phyloP scores from a whole-genome alignment of 1,140 invertebrate genomes.

The Rhopalosiphum padi region DNA sequence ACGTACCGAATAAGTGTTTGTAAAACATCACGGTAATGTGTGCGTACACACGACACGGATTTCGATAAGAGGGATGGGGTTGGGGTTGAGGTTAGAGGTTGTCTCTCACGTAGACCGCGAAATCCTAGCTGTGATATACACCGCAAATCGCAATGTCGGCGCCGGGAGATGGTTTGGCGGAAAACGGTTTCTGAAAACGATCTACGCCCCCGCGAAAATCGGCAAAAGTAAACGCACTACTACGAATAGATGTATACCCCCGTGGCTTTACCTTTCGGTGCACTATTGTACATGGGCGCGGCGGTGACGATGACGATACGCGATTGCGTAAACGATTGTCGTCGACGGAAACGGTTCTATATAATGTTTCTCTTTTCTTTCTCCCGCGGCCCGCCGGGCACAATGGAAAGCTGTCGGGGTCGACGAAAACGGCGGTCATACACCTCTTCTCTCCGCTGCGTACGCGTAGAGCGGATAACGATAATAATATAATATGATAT shows the following conservation, averaged over 20 bases:
- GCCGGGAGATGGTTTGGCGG: too few species aligned
- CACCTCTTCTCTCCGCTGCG: background rate
- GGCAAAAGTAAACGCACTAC: background rate
- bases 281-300: too few species aligned
- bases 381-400: background rate
- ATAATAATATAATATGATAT: background rate
- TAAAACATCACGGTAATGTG: background rate
- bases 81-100: background rate
- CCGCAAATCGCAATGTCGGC: too few species aligned
- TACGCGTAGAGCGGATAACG: background rate
- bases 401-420: slow-evolving; percentile 41
- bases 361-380: background rate
- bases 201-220: background rate
- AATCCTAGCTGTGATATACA: background rate
- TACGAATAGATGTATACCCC: background rate
- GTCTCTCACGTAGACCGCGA: background rate
- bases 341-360: slow-evolving; percentile 26
- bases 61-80: background rate
- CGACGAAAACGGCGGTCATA: background rate
- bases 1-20: background rate
- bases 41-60: background rate
- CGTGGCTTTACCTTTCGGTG: background rate
- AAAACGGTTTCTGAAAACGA: background rate
- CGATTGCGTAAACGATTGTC: slow-evolving; percentile 2
- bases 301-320: background rate